Conservation (phyloP, 2,888 invertebrate genomes). For the Hymenopus coronatus region DNA sequence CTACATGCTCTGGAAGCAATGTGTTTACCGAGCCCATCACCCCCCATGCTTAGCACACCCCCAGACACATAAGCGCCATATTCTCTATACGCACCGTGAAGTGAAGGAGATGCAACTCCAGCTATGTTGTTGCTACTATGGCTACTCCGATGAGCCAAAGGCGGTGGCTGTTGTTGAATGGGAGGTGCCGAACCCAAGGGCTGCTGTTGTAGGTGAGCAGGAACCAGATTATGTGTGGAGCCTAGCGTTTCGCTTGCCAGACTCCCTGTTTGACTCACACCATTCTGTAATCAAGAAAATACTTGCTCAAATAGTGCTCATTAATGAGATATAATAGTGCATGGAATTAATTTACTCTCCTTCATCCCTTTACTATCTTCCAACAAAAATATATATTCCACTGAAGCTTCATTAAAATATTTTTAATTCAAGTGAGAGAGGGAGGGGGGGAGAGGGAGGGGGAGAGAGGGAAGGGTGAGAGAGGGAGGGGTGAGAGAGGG, state of each 20-base stretch:
- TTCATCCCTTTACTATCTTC: too few relatives aligned
- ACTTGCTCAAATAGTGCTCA: neutral
- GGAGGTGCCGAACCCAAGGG: neutral
- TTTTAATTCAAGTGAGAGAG: too few relatives aligned
- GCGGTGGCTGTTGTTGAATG: neutral
- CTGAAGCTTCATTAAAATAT: too few relatives aligned
- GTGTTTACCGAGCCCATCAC: conserved; percentile 23
- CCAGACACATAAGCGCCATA: conserved; percentile 4
- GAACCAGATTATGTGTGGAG: conserved; percentile 46
- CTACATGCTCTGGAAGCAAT: conserved; percentile 17
- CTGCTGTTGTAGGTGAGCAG: conserved; percentile 27
- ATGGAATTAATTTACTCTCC: too few relatives aligned
- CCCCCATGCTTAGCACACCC: conserved; percentile 26
- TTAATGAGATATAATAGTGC: too few relatives aligned
- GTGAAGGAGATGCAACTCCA: neutral
- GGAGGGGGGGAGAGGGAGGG: too few relatives aligned
- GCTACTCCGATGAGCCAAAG: neutral
- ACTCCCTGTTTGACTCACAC: conserved; percentile 30
- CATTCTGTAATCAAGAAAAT: conserved; percentile 31
- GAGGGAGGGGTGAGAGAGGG: too few relatives aligned
- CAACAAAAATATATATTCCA: too few relatives aligned
- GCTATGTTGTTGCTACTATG: conserved; percentile 2
- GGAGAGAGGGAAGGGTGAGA: too few relatives aligned
- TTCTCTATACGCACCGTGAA: conserved; percentile 29
- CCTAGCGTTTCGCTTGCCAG: conserved; percentile 42